A percentile compares a stretch with the other conserved stretches of the same genome.
Evolutionary conservation across 2,888 invertebrate species (phyloP).

Genomic region (Epirrhoe tristata): DNA sequence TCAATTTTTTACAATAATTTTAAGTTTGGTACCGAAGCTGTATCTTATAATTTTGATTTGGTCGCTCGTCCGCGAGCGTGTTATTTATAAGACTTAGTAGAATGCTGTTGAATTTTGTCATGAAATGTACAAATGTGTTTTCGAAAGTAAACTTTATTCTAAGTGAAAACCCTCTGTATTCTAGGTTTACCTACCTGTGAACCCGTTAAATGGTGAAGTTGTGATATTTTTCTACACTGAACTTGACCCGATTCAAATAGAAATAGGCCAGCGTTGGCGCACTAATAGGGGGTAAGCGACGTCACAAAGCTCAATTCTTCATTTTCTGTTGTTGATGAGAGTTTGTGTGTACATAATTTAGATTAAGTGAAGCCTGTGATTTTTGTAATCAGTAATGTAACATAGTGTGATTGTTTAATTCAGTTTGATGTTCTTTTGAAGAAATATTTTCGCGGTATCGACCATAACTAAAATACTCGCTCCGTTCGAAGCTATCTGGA

Average conservation of each 20-base stretch:
- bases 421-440: constrained; percentile 58
- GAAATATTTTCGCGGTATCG: constrained; percentile 48
- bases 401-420: constrained; percentile 67
- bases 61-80: constrained; percentile 65
- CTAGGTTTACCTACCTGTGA: constrained; percentile 78
- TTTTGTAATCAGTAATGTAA: constrained; percentile 71
- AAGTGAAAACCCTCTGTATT: constrained; percentile 82
- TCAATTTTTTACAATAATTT: constrained; percentile 74
- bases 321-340: constrained; percentile 75
- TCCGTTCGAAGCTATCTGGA: constrained; percentile 36
- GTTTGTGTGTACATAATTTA: constrained; percentile 83
- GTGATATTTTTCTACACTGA: constrained; percentile 80
- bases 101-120: constrained; percentile 84
- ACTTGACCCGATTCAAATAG: constrained; percentile 49
- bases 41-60: constrained; percentile 66
- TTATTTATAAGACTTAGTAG: constrained; percentile 82
- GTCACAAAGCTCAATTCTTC: constrained; percentile 81
- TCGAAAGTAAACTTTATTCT: constrained; percentile 82
- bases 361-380: constrained; percentile 81
- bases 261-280: constrained; percentile 63
- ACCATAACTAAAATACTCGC: constrained; percentile 29
- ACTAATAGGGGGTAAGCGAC: constrained; percentile 67
- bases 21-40: constrained; percentile 79
- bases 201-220: constrained; percentile 79
- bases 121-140: constrained; percentile 85